Percentiles rank a stretch among this genome's conserved stretches.
Conservation (phyloP, 2,797 vertebrate species). For the Sardinella longiceps region DNA sequence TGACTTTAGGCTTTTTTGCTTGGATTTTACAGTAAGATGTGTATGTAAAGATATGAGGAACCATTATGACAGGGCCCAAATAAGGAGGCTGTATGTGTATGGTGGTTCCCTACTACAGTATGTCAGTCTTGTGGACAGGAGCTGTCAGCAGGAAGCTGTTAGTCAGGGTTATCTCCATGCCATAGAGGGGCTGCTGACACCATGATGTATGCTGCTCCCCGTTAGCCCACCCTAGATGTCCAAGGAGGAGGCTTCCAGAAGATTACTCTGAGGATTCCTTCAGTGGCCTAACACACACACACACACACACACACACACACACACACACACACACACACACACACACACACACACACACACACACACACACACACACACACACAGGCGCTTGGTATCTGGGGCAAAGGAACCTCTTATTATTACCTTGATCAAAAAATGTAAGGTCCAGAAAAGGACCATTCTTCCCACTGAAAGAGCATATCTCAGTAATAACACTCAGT, state of each 20-base stretch:
- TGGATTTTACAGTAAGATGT: constrained; percentile 4
- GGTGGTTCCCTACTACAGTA: not conserved
- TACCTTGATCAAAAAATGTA: not conserved
- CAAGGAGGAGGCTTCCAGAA: not conserved
- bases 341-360: no score
- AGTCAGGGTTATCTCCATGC: constrained; percentile 37
- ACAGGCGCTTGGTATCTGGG: not conserved
- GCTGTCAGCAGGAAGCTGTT: constrained; percentile 41
- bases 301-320: no score
- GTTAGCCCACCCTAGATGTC: not conserved
- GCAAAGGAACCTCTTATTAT: not conserved
- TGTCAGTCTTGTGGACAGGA: constrained; percentile 21
- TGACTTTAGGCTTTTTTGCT: not conserved
- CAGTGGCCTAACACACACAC: not conserved
- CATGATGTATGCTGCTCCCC: constrained; percentile 16
- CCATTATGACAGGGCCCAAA: not conserved
- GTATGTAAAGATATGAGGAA: not conserved
- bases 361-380: no score
- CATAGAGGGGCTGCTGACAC: constrained; percentile 22
- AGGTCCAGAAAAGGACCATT: not conserved
- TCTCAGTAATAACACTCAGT: not conserved
- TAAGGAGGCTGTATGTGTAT: not conserved
- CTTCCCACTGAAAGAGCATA: not conserved
- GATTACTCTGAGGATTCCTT: not conserved
- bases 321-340: no score